Conservation (phyloP, 2,113 vertebrate genomes). For the Aegotheles bennettii region DNA sequence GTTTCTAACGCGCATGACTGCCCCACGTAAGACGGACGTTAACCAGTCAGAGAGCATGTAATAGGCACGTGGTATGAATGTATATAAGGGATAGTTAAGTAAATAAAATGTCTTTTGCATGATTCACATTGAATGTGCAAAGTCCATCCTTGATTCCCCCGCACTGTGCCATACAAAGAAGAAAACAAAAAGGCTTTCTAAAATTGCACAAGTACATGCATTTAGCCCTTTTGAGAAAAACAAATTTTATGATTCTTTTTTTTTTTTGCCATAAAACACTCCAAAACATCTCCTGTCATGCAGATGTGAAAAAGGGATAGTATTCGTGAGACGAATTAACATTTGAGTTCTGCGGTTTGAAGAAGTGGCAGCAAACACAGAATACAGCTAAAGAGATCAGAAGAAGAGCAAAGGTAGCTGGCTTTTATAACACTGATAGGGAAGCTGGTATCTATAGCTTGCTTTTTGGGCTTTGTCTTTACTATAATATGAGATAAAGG, state of each 20-base stretch:
- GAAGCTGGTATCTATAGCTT: background rate
- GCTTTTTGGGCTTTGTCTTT: background rate
- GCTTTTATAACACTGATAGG: background rate
- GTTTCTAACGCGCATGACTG: too few relatives aligned
- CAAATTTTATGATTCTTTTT: background rate
- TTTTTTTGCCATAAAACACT: background rate
- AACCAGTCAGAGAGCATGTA: too few relatives aligned
- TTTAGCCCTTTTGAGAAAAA: background rate
- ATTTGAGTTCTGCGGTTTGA: background rate
- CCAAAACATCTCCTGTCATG: background rate
- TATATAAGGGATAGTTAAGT: too few relatives aligned
- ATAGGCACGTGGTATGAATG: too few relatives aligned
- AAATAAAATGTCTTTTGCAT: too few relatives aligned
- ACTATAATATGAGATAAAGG: background rate
- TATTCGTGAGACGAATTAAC: background rate
- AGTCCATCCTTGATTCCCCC: too few relatives aligned
- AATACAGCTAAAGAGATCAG: background rate
- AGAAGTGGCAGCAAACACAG: background rate
- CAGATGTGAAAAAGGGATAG: background rate
- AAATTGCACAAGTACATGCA: background rate
- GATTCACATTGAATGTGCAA: too few relatives aligned
- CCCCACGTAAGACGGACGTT: too few relatives aligned
- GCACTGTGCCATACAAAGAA: background rate
- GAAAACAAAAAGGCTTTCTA: fast-evolving
- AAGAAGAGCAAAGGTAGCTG: background rate